Percentiles rank a stretch among this genome's conserved stretches.
phyloP scores from a whole-genome alignment of 2,797 vertebrate genomes.

The Poliocrania exsul region DNA sequence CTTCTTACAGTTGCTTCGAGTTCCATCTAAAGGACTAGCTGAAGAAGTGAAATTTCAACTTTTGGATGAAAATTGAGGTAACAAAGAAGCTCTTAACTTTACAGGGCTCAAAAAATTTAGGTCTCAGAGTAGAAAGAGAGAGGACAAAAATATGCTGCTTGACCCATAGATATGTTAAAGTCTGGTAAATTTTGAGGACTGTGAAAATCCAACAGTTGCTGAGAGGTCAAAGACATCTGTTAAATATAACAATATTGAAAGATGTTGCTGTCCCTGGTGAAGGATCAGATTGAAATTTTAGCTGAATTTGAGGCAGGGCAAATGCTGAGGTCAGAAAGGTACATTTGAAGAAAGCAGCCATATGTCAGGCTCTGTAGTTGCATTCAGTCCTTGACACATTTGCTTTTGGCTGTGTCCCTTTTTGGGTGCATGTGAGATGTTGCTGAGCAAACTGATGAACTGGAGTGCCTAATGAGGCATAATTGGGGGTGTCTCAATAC shows the following conservation, averaged over 20 bases:
- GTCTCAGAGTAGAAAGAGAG: background rate
- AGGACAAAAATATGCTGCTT: background rate
- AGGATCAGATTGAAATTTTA: background rate
- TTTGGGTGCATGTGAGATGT: background rate
- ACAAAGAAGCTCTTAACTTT: background rate
- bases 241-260: background rate
- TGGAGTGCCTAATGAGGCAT: background rate
- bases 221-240: background rate
- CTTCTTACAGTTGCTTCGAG: background rate
- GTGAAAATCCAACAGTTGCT: background rate
- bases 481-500: background rate
- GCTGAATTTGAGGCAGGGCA: background rate
- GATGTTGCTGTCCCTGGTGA: background rate
- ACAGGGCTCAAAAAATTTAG: background rate
- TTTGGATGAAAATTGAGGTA: background rate
- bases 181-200: background rate
- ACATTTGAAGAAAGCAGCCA: background rate
- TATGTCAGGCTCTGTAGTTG: background rate
- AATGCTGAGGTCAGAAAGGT: background rate
- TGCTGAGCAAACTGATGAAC: background rate
- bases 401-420: background rate
- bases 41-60: background rate
- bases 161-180: background rate
- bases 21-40: background rate
- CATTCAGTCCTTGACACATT: background rate